Base-by-base conservation (phyloP, 30 jellyfish, hydroid and myxozoan genomes). In the Cassiopea andromeda region DNA sequence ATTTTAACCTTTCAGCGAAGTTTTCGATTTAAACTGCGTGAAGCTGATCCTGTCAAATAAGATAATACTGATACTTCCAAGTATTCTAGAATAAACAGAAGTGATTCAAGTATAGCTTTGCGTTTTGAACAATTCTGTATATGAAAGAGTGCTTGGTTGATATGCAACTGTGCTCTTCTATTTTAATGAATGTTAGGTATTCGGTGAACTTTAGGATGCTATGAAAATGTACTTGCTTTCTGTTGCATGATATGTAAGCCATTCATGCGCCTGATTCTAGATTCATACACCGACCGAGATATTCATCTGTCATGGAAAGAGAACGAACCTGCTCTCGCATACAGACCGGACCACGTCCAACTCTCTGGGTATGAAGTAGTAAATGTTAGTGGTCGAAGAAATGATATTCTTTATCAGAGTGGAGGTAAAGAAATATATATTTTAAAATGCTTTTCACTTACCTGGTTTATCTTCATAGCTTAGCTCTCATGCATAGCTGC, bases 361-460 rank as follows among this genome's bases (percentile, higher is more conserved):
- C 91, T 83, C 43, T 83, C 91, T 0, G 91, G 91, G 10, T 83
- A 83, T 50, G 91, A 83, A 27, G 18, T 83, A 73, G 69, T 69
- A 2, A 50, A 27, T 4, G 70, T 70, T 0, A 45, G 18, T 12
- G 91, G 91, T 16, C 27, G 48, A 8, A 69, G 84, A n/a, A 44
- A 44, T 17, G 47, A 1, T 49, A 57, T 54, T 7, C 6, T n/a
- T 57, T 83, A 67, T 68, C 54, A 48, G 2, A 83, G 44, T 9
- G 80, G 83, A 44, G 91, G 91, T 83, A 83, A 7, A 43, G 43
- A 10, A 5, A 48, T 18, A n/a, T 69, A 14, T 46, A 13, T 17
- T 2, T 13, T 4, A 64, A 64, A 64, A 17, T 64, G 15, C 27
- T 27, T 10, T 3, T 6, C 12, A 54, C 64, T 3, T 54, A 54